phyloP scores from a whole-genome alignment of 2,113 vertebrate genomes.

The Toxotes jaculatrix region DNA sequence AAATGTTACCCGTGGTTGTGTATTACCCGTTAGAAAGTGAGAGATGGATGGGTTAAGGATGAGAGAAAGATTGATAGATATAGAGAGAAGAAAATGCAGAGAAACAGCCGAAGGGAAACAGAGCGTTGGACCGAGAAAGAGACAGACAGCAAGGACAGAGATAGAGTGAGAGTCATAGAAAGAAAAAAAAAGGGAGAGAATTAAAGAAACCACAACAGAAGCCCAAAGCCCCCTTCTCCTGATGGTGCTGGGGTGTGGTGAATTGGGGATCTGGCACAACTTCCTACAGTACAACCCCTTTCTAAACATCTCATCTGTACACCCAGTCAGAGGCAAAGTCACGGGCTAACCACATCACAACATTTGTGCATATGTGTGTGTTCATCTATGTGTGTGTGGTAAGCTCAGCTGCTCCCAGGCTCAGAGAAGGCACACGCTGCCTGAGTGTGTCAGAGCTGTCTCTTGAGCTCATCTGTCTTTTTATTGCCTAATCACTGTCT shows the following conservation, averaged over 20 bases:
- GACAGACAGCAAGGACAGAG: slow-evolving; percentile 52
- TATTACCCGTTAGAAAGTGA: slow-evolving; percentile 39
- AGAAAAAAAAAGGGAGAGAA: slow-evolving; percentile 55
- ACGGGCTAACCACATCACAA: slow-evolving; percentile 76
- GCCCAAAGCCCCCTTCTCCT: slow-evolving; percentile 67
- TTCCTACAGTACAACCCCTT: slow-evolving; percentile 68
- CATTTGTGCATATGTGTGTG: slow-evolving; percentile 35
- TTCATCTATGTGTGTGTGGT: slow-evolving; percentile 36
- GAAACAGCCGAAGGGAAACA: slow-evolving; percentile 60
- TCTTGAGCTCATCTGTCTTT: slow-evolving; percentile 78
- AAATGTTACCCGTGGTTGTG: slow-evolving; percentile 44
- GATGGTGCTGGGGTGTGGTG: slow-evolving; percentile 72
- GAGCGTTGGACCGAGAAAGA: slow-evolving; percentile 65
- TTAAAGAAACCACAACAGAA: slow-evolving; percentile 80
- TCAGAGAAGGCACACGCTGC: slow-evolving; percentile 64
- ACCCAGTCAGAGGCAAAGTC: slow-evolving; percentile 69
- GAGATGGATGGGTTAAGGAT: slow-evolving; percentile 42
- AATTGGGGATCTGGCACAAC: slow-evolving; percentile 70
- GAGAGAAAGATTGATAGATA: slow-evolving; percentile 58
- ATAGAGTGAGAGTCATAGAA: slow-evolving; percentile 63
- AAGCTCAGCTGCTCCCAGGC: slow-evolving; percentile 72
- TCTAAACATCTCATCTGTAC: slow-evolving; percentile 74
- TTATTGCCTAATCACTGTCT: slow-evolving; percentile 74
- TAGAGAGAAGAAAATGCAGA: slow-evolving; percentile 48
- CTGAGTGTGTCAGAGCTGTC: slow-evolving; percentile 69